Percentiles rank a stretch among this genome's conserved stretches.
These are phyloP conservation scores for Tylochromis polylepis DNA, from an alignment of 2,113 vertebrate genomes.

Conservation along the genomic window DNA sequence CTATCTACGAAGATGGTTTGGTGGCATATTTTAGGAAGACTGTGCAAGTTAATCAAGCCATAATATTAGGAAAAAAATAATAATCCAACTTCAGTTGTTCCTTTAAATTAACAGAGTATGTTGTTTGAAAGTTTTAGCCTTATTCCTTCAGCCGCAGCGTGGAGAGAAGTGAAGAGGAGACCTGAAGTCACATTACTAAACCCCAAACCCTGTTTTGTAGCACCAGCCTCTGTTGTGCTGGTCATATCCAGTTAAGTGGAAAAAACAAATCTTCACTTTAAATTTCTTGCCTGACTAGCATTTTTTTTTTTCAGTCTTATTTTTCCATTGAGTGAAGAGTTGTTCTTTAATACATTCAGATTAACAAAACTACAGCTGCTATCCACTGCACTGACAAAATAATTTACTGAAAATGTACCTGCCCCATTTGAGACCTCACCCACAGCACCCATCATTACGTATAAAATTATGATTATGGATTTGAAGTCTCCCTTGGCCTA, in stretches of 20 bases:
- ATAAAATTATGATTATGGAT: neutral
- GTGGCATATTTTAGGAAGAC: neutral
- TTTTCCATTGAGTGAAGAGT: neutral
- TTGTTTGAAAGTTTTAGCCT: neutral
- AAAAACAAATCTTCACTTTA: neutral
- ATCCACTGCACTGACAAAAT: too few species aligned
- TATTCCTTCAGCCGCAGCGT: neutral
- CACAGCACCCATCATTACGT: neutral
- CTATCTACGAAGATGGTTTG: neutral
- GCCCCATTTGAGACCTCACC: neutral
- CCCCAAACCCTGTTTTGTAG: neutral
- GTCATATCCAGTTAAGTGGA: neutral
- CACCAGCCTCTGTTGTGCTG: too few species aligned
- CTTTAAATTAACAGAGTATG: neutral
- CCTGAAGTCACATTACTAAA: neutral
- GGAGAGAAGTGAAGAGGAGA: neutral
- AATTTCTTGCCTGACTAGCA: neutral
- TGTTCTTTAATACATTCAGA: neutral
- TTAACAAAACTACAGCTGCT: neutral
- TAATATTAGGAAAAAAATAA: neutral
- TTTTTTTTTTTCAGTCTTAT: neutral
- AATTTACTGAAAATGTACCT: too few species aligned
- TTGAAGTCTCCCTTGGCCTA: neutral
- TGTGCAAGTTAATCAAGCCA: neutral
- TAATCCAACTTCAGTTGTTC: neutral